phyloP scores from a whole-genome alignment of 2,113 vertebrate genomes.

The Numida meleagris region DNA sequence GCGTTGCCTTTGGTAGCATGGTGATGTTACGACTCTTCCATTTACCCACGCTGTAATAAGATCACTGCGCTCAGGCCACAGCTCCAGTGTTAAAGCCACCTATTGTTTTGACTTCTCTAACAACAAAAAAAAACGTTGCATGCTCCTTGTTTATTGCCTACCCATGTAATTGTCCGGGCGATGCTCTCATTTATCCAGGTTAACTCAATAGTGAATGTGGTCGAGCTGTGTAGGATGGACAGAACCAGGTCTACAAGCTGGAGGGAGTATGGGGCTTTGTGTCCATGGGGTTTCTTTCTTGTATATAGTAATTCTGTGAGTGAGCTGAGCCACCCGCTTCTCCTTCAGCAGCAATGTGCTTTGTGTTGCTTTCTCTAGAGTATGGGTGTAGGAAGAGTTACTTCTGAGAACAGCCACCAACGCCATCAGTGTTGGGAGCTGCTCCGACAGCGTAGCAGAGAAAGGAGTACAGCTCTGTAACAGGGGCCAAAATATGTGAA shows the following conservation, averaged over 20 bases:
- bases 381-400: neutral
- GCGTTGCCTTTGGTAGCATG: conserved; percentile 30
- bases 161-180: conserved; percentile 21
- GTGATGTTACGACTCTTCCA: neutral
- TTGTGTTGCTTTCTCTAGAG: conserved; percentile 18
- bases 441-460: neutral
- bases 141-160: conserved; percentile 40
- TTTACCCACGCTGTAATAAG: conserved; percentile 4
- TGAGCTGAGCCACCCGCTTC: conserved; percentile 12
- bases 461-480: neutral
- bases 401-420: conserved; percentile 13
- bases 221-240: neutral
- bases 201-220: neutral
- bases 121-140: conserved; percentile 8
- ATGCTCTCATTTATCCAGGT: conserved; percentile 33
- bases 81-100: neutral
- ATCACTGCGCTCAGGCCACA: neutral
- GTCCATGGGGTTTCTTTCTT: conserved; percentile 36
- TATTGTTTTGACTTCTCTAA: conserved; percentile 12
- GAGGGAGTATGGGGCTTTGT: neutral
- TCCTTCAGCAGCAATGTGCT: neutral
- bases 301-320: neutral
- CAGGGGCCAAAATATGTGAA: conserved; percentile 35
- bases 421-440: conserved; percentile 13
- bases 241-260: neutral